Conservation (phyloP, 2,888 invertebrate species). For the Drosophila tripunctata region DNA sequence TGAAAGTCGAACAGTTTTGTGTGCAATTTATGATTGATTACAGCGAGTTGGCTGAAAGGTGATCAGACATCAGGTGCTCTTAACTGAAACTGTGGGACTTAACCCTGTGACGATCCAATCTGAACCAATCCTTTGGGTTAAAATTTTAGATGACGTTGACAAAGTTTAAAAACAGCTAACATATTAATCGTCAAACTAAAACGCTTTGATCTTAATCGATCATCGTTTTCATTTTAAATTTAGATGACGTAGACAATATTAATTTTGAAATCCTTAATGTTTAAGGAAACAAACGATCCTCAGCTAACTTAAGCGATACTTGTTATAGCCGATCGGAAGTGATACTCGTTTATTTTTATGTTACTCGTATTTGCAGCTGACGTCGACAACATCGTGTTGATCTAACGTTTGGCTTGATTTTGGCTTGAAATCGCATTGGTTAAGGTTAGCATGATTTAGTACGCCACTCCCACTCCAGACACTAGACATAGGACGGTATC, state of each 20-base stretch:
- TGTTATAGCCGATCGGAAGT: slow-evolving; percentile 7
- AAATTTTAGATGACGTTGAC: slow-evolving; percentile 59
- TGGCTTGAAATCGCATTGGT: neutral
- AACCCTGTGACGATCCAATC: neutral
- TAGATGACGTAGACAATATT: no score
- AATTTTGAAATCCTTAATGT: no score
- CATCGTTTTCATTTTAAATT: no score
- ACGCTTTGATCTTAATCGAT: no score
- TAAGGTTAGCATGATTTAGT: neutral
- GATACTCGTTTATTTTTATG: neutral
- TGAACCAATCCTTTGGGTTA: slow-evolving; percentile 7
- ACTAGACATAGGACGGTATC: neutral
- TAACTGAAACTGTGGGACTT: neutral
- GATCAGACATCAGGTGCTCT: neutral
- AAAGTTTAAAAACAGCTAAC: neutral
- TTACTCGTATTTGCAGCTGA: slow-evolving; percentile 56
- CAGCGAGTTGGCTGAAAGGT: neutral
- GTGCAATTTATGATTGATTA: slow-evolving; percentile 58
- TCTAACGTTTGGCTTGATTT: neutral
- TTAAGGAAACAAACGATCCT: no score
- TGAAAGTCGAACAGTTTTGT: slow-evolving; percentile 21
- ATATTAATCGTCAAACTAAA: no score
- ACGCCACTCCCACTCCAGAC: neutral
- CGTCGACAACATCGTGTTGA: slow-evolving; percentile 37
- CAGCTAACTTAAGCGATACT: no score